phyloP scores from a whole-genome alignment of 1,140 invertebrate genomes.

The Drosophila kurseongensis region DNA sequence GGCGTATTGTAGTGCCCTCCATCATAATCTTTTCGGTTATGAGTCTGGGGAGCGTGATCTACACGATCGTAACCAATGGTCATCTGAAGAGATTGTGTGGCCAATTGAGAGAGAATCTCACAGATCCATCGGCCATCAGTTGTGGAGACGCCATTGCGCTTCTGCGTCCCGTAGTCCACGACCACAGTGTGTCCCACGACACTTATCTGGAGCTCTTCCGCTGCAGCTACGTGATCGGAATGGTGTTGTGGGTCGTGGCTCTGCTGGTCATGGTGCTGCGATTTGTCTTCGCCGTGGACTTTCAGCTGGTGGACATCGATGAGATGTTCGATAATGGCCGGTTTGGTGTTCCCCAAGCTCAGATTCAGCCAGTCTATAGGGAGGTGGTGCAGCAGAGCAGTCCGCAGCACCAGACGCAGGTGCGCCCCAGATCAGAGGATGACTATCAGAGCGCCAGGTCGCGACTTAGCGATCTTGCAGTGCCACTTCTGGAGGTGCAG shows the following conservation, averaged over 20 bases:
- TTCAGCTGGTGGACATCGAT: slow-evolving; percentile 77
- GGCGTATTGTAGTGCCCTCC: slow-evolving; percentile 82
- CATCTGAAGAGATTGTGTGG: slow-evolving; percentile 65
- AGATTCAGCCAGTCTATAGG: slow-evolving; percentile 54
- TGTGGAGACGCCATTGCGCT: slow-evolving; percentile 75
- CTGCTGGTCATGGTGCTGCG: slow-evolving; percentile 74
- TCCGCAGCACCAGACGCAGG: slow-evolving; percentile 44
- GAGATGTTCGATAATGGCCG: slow-evolving; percentile 62
- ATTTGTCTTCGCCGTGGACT: slow-evolving; percentile 75
- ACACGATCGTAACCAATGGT: slow-evolving; percentile 71
- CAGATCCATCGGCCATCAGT: slow-evolving; percentile 60
- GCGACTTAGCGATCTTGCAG: slow-evolving; percentile 66
- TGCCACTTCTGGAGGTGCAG: slow-evolving; percentile 64
- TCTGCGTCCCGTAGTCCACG: slow-evolving; percentile 64
- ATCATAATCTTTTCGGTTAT: slow-evolving; percentile 74
- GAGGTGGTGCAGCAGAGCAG: slow-evolving; percentile 49
- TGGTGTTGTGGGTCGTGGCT: slow-evolving; percentile 69
- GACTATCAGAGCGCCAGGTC: slow-evolving; percentile 81
- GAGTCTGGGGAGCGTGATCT: slow-evolving; percentile 61
- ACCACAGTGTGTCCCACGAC: slow-evolving; percentile 64
- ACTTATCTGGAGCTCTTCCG: slow-evolving; percentile 71
- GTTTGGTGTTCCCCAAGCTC: background rate
- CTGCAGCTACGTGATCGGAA: slow-evolving; percentile 61
- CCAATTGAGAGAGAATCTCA: slow-evolving; percentile 55
- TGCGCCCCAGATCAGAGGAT: slow-evolving; percentile 67